A percentile compares a stretch with the other conserved stretches of the same genome.
These are phyloP conservation scores for Varecia variegata DNA, from an alignment of 2,797 vertebrate species.

Conservation along the genomic window DNA sequence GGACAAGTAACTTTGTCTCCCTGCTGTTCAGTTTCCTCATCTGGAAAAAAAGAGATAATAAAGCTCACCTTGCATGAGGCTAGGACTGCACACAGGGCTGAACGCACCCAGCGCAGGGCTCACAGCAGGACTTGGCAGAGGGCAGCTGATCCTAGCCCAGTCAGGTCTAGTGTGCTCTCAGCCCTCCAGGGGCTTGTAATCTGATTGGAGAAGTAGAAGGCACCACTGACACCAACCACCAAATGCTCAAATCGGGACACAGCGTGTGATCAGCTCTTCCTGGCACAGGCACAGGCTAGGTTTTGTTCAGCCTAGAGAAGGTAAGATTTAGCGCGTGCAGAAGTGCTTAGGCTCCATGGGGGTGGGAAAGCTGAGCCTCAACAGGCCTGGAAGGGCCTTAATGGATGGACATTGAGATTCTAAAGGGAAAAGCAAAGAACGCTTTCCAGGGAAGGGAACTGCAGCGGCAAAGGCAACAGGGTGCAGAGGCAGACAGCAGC, in stretches of 20 bases:
- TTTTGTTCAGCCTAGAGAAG: background rate
- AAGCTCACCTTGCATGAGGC: background rate
- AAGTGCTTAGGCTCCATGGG: fast-evolving
- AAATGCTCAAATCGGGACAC: background rate
- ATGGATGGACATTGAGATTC: background rate
- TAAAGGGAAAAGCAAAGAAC: background rate
- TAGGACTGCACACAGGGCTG: background rate
- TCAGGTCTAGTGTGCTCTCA: fast-evolving
- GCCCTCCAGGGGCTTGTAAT: fast-evolving
- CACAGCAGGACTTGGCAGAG: background rate
- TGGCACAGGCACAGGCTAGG: background rate
- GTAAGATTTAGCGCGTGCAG: background rate
- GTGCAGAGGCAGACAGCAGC: background rate
- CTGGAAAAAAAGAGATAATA: background rate
- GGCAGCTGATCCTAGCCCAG: background rate
- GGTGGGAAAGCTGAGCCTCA: background rate
- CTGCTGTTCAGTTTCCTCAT: background rate
- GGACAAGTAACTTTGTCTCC: background rate
- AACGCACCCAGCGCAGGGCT: no score
- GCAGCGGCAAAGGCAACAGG: background rate
- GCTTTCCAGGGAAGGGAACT: background rate
- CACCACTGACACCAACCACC: fast-evolving
- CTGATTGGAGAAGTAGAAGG: background rate
- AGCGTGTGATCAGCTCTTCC: fast-evolving
- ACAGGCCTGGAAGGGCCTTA: background rate